Conservation (phyloP, 2,888 invertebrate species). For the Drosophila prostipennis region DNA sequence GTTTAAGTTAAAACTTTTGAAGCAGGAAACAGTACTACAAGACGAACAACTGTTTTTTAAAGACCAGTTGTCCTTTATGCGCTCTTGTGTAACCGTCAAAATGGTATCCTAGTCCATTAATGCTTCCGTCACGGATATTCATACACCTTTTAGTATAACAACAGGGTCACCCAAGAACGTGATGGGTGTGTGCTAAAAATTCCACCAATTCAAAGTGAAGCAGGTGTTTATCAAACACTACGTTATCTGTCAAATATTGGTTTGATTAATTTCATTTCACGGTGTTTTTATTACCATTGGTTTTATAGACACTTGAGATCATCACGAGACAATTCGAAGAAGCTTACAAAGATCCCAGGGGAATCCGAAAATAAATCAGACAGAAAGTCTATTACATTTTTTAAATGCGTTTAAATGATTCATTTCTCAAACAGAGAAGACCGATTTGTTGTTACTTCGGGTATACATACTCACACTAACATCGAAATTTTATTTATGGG, state of each 20-base stretch:
- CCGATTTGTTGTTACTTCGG: not conserved
- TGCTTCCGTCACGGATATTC: too few relatives aligned
- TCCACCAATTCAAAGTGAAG: not conserved
- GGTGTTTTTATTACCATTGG: not conserved
- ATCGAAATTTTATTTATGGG: constrained; percentile 21
- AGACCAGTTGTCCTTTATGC: too few relatives aligned
- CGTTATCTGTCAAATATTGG: constrained; percentile 19
- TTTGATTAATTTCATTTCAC: constrained; percentile 3
- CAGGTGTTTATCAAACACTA: constrained; percentile 19
- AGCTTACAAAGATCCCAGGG: not conserved
- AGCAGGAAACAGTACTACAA: too few relatives aligned
- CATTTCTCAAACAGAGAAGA: constrained; percentile 8
- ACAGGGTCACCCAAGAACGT: not conserved
- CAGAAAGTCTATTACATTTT: constrained; percentile 14
- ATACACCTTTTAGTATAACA: too few relatives aligned
- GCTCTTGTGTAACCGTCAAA: too few relatives aligned
- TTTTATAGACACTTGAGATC: not conserved
- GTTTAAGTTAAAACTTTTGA: too few relatives aligned
- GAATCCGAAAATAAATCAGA: not conserved
- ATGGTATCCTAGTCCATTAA: too few relatives aligned
- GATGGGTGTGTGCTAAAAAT: not conserved
- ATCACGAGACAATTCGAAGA: constrained; percentile 9
- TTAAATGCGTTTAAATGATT: constrained; percentile 7
- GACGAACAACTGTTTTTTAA: too few relatives aligned
- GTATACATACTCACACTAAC: not conserved